Percentiles rank a stretch among this genome's conserved stretches.
Conservation (phyloP, 2,888 invertebrate species). For the Incurvaria masculella region DNA sequence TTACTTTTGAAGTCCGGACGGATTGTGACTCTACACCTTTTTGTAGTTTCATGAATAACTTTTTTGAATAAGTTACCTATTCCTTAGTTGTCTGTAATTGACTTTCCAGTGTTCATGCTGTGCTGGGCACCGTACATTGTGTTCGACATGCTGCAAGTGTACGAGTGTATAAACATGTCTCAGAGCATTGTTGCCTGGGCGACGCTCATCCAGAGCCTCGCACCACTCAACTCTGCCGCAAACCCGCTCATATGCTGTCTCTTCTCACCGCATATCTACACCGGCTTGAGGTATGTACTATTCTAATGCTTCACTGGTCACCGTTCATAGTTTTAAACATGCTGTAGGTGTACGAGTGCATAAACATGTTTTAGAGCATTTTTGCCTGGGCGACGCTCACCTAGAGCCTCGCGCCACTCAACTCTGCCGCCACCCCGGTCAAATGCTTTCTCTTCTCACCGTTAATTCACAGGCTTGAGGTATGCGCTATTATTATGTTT, state of each 20-base stretch:
- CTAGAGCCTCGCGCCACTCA: slow-evolving; percentile 87
- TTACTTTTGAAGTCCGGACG: no score
- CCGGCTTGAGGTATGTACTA: no score
- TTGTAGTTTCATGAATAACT: slow-evolving; percentile 3
- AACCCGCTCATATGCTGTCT: background rate
- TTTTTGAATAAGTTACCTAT: slow-evolving; percentile 4
- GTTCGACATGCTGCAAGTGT: slow-evolving; percentile 88
- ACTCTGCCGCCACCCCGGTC: slow-evolving; percentile 65
- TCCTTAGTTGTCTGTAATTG: slow-evolving; percentile 1
- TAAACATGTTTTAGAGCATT: slow-evolving; percentile 74
- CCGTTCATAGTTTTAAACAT: slow-evolving; percentile 92
- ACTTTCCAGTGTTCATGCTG: slow-evolving; percentile 75
- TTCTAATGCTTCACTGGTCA: slow-evolving; percentile 93
- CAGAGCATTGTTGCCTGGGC: slow-evolving; percentile 80
- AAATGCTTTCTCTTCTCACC: background rate
- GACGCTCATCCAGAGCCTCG: slow-evolving; percentile 88
- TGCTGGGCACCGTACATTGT: slow-evolving; percentile 96
- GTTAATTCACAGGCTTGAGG: no score
- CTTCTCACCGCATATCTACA: no score
- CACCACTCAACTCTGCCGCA: slow-evolving; percentile 86
- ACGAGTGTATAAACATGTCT: slow-evolving; percentile 71
- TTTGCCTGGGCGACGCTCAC: slow-evolving; percentile 86
- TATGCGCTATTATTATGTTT: no score
- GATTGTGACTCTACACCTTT: no score
- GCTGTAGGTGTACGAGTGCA: slow-evolving; percentile 81